Conservation (phyloP, 2,113 vertebrate genomes). For the Cygnus buccinator region DNA sequence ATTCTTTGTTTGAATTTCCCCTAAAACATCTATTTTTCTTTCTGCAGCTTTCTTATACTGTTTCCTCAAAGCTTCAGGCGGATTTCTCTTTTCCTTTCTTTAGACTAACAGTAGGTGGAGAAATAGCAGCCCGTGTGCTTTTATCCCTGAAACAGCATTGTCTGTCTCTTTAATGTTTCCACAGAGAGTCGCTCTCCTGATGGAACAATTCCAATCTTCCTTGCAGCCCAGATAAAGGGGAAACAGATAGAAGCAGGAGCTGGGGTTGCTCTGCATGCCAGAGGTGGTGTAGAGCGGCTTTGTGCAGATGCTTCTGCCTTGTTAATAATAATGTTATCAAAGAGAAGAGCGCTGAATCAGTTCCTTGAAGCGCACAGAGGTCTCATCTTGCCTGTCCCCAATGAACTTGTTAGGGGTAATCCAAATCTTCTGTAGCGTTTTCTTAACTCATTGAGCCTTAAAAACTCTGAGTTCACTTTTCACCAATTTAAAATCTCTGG, state of each 20-base stretch:
- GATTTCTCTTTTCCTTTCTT: not conserved
- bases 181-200: not conserved
- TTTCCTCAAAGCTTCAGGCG: not conserved
- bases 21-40: not conserved
- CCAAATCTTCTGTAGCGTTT: not conserved
- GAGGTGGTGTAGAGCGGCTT: not conserved
- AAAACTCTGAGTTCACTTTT: accelerated
- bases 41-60: not conserved
- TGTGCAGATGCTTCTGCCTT: not conserved
- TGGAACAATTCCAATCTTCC: not conserved
- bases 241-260: not conserved
- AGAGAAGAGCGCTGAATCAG: accelerated
- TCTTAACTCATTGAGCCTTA: not conserved
- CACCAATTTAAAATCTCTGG: not conserved
- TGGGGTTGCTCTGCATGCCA: not conserved
- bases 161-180: too few relatives aligned
- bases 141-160: not conserved
- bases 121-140: not conserved
- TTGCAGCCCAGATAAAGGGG: not conserved
- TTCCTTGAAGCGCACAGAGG: not conserved
- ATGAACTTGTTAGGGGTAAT: not conserved
- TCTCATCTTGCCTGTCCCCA: not conserved
- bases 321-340: not conserved
- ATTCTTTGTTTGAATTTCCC: not conserved
- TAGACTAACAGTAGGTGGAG: not conserved